Base-by-base conservation (phyloP, 2,888 invertebrate genomes). In the Drosophila kambysellisi region DNA sequence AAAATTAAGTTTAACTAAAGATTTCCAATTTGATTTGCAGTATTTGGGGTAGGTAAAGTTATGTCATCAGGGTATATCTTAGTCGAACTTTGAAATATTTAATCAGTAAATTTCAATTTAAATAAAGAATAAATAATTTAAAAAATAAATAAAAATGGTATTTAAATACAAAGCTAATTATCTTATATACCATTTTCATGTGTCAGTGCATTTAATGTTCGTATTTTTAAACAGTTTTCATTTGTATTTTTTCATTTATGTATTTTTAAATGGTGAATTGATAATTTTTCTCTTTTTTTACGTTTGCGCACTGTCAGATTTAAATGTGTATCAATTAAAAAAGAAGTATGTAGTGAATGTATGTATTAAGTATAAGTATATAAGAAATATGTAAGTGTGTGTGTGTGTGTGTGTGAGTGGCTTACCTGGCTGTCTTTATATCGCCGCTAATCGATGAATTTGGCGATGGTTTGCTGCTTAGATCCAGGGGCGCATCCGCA, bases 401-500 rank as follows among this genome's bases (percentile, higher is more conserved):
- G 3, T 11, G 20, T 15, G 2, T 15, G 15, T 39, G 8, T n/a
- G 9, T 41, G 17, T n/a, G 9, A 4, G 41, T 41, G 41, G 85
- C 91, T 88, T 63, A 92, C 92, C 97, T 96, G 94, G 95, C 95
- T 95, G 96, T 93, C 93, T 96, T 94, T 80, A 94, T 93, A 91
- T 94, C 94, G 69, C 92, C 92, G 86, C 92, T 91, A 70, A 91
- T 91, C 86, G 92, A 92, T 90, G 92, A 93, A 83, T 92, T 93
- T 78, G 94, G 94, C 79, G 94, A 95, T 91, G 94, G 96, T 94
- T 95, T 97, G 92, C 97, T 96, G 94, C 97, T 97, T 91, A 97
- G 95, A 94, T 97, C 97, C 90, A 97, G 95, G 29, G 97, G 97
- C 70, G 91, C 91, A 91, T 93, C 85, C 54, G 74, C 93, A 92